Conservation (phyloP, 2,888 invertebrate species). For the Campopleginae sp. region DNA sequence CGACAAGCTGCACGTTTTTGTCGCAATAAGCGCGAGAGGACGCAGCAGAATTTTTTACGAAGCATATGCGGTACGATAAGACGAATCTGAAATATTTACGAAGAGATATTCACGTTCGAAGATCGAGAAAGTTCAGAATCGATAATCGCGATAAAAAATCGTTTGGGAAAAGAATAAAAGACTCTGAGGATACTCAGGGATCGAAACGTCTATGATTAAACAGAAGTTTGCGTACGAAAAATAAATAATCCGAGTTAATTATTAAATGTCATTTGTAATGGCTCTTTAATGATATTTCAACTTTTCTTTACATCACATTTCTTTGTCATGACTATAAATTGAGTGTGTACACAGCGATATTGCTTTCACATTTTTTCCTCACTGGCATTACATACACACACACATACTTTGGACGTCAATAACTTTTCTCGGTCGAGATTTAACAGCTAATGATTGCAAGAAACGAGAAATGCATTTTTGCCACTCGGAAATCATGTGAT, state of each 20-base stretch:
- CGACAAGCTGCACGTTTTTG: not conserved
- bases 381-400: conserved; percentile 10
- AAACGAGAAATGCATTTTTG: conserved; percentile 8
- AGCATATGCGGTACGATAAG: not conserved
- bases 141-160: not conserved
- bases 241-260: not conserved
- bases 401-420: conserved; percentile 29
- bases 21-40: not conserved
- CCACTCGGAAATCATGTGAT: not conserved
- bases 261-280: conserved; percentile 19
- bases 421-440: conserved; percentile 28
- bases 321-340: conserved; percentile 39
- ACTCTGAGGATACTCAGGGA: not conserved
- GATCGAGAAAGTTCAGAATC: not conserved
- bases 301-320: conserved; percentile 45
- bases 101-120: not conserved
- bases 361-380: conserved; percentile 5
- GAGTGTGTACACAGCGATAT: conserved; percentile 1
- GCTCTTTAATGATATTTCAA: conserved; percentile 27
- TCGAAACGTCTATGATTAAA: not conserved
- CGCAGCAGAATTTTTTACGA: not conserved
- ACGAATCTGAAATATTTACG: not conserved
- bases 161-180: not conserved
- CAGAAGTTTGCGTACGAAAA: not conserved
- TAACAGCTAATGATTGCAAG: conserved; percentile 4